Base-by-base conservation (phyloP, 37 sponge, comb jelly and placozoan genomes). In the Beroe forskalii region DNA sequence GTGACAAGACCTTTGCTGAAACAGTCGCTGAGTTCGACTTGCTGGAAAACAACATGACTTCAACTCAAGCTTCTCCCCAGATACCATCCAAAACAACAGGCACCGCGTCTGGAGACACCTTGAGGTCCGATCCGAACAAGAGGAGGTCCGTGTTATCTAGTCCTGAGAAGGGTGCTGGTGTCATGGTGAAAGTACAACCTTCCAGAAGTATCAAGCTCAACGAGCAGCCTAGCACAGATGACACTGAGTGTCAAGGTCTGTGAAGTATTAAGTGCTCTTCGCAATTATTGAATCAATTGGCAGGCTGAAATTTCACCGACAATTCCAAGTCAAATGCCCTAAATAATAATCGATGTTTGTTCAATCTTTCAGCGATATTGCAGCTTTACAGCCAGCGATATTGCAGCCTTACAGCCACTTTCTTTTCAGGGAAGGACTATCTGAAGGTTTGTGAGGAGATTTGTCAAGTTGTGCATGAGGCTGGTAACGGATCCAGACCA, bases 111-210 rank as follows among this genome's bases (percentile, higher is more conserved):
- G 2, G 4, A 6, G 28, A 4, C 4, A 8, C 25, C n/a, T 63
- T 30, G 6, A 8, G 66, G n/a, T 63, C 66, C 25, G 2, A 28
- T 12, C 27, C 35, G 1, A 17, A 6, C 17, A 33, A 32, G 38
- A 28, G 37, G 9, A 32, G 72, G 17, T 36, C 38, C 9, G 32
- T 32, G 8, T 69, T 69, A 36, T 36, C 19, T 1, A 69, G 72
- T 36, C 72, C 72, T 33, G 72, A 69, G 35, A 31, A 35, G 38
- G 32, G 72, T 36, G 17, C 25, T 63, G 66, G 66, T 9, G 39
- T 69, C 17, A 36, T 69, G 72, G 72, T 69, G 19, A 69, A 69
- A 33, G 72, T 69, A 17, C 72, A 69, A 32, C 72, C 72, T 36
- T 32, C 38, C 72, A 69, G 32, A 37, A 37, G 72, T 1, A 32